Evolutionary conservation across 2,113 vertebrate species (phyloP).

Genomic region (Chlamydotis undulata): DNA sequence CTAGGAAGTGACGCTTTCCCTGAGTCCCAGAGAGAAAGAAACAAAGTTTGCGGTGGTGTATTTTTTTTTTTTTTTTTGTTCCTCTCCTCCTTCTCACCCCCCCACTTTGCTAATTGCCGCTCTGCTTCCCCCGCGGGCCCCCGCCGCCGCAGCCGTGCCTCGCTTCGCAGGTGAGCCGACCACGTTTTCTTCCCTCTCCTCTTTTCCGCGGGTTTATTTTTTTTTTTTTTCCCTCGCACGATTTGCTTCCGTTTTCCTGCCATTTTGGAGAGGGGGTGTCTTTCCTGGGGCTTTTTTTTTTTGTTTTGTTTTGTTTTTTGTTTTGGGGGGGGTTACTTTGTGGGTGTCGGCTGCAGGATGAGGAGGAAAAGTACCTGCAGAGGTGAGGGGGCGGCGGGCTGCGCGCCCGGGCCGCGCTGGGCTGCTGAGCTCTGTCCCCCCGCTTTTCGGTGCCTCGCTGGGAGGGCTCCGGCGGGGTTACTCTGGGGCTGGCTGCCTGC

Average conservation of each 20-base stretch:
- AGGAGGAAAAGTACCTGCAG: neutral
- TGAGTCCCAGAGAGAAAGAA: conserved; percentile 71
- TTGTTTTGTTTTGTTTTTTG: too few relatives aligned
- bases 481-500: neutral
- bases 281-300: neutral
- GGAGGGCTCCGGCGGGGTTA: neutral
- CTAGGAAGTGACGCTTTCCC: conserved; percentile 83
- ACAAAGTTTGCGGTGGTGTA: conserved; percentile 61
- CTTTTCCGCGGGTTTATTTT: neutral
- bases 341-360: neutral
- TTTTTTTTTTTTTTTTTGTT: neutral
- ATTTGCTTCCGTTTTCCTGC: conserved; percentile 41
- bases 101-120: neutral
- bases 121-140: neutral
- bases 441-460: accelerated
- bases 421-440: neutral
- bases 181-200: neutral
- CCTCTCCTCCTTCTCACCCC: neutral
- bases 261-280: neutral
- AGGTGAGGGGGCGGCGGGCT: neutral
- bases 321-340: neutral
- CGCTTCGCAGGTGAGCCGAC: conserved; percentile 8
- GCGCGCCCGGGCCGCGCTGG: neutral
- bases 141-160: neutral
- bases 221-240: neutral